A percentile compares a stretch with the other conserved stretches of the same genome.
Evolutionary conservation across 2,888 invertebrate genomes (phyloP).

Genomic region (Sinodicranocentrus sp.): DNA sequence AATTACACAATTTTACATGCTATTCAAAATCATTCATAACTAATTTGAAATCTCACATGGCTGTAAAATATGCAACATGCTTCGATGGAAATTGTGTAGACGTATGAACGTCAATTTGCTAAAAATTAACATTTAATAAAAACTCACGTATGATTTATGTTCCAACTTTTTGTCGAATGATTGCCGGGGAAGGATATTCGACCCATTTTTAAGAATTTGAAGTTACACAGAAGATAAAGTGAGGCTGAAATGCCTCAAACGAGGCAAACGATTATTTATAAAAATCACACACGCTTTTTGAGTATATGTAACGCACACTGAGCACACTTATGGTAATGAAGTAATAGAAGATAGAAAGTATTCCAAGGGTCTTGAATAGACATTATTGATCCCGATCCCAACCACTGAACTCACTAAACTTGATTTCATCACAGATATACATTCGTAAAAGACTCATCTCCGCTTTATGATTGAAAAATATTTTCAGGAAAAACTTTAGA

Average conservation of each 20-base stretch:
- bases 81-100: background rate
- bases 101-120: too few relatives aligned
- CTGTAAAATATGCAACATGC: too few relatives aligned
- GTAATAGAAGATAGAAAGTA: conserved; percentile 15
- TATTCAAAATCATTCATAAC: too few relatives aligned
- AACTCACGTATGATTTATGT: conserved; percentile 36
- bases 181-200: conserved; percentile 44
- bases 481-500: too few relatives aligned
- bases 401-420: background rate
- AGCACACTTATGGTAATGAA: conserved; percentile 15
- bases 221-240: background rate
- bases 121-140: background rate
- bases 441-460: background rate
- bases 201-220: conserved; percentile 23
- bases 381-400: conserved; percentile 36
- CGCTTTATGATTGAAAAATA: too few relatives aligned
- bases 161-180: conserved; percentile 50
- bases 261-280: conserved; percentile 13
- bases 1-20: too few relatives aligned
- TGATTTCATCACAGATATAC: background rate
- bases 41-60: too few relatives aligned
- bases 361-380: conserved; percentile 61
- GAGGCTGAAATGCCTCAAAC: background rate
- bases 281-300: background rate
- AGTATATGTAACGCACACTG: background rate